phyloP scores from a whole-genome alignment of 1,140 invertebrate species.

The Grapholita molesta region DNA sequence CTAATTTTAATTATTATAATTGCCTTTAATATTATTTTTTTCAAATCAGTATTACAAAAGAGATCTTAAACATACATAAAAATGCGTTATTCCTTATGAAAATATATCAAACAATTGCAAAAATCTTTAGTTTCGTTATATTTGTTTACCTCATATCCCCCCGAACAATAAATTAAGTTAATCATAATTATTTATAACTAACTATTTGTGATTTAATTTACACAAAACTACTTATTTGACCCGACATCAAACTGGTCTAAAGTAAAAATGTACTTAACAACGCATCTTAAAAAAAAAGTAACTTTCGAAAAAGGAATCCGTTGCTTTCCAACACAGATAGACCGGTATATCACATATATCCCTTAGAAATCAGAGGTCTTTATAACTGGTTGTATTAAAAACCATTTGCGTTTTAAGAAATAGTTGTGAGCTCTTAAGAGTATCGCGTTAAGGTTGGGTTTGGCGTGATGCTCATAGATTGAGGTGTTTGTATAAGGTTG shows the following conservation, averaged over 20 bases:
- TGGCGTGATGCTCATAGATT: not conserved
- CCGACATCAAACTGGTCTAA: conserved; percentile 6
- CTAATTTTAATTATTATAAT: too few species aligned
- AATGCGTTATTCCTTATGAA: too few species aligned
- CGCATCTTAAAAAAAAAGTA: not conserved
- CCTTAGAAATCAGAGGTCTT: not conserved
- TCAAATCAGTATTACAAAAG: too few species aligned
- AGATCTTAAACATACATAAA: too few species aligned
- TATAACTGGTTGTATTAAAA: not conserved
- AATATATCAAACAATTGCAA: too few species aligned
- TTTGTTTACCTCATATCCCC: too few species aligned
- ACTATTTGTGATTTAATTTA: not conserved
- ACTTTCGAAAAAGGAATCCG: conserved; percentile 20
- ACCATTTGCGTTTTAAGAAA: not conserved
- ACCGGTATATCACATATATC: not conserved
- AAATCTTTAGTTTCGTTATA: too few species aligned
- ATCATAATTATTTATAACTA: not conserved
- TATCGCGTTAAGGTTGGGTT: not conserved
- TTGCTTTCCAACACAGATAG: not conserved
- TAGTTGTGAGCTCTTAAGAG: not conserved
- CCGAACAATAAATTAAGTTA: not conserved
- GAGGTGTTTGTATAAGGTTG: not conserved
- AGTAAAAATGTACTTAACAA: not conserved
- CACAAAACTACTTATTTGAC: not conserved
- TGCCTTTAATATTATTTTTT: too few species aligned